A percentile compares a stretch with the other conserved stretches of the same genome.
Conservation (phyloP, 92 coral and sea anemone genomes). For the Epizoanthus illoricatus region DNA sequence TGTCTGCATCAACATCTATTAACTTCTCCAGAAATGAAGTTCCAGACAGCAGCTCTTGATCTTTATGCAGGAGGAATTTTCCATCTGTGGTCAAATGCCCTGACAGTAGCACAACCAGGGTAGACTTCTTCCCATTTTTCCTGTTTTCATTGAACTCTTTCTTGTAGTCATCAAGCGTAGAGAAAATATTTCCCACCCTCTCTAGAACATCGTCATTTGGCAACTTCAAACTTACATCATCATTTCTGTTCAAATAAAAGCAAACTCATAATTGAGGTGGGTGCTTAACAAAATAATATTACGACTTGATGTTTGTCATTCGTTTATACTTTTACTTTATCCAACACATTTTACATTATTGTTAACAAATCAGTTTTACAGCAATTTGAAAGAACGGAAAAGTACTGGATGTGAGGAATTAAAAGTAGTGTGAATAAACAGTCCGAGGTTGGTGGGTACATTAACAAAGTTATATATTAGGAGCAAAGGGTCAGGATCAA, state of each 20-base stretch:
- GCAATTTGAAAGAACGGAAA: too few relatives aligned
- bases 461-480: too few relatives aligned
- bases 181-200: neutral
- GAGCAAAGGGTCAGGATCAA: too few relatives aligned
- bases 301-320: too few relatives aligned
- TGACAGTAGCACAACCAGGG: slow-evolving; percentile 4
- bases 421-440: too few relatives aligned
- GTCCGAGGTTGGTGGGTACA: too few relatives aligned
- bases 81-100: neutral
- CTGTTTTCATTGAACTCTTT: neutral
- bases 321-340: too few relatives aligned
- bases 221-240: neutral
- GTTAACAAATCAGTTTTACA: too few relatives aligned
- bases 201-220: neutral
- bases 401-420: too few relatives aligned
- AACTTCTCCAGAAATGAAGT: neutral
- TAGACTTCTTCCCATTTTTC: neutral
- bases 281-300: too few relatives aligned
- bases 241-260: neutral
- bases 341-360: too few relatives aligned
- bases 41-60: neutral
- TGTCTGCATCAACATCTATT: neutral
- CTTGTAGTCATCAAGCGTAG: neutral
- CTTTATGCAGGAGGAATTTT: neutral
- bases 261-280: too few relatives aligned